Conservation (phyloP, 2,888 invertebrate species). For the Alitta virens region DNA sequence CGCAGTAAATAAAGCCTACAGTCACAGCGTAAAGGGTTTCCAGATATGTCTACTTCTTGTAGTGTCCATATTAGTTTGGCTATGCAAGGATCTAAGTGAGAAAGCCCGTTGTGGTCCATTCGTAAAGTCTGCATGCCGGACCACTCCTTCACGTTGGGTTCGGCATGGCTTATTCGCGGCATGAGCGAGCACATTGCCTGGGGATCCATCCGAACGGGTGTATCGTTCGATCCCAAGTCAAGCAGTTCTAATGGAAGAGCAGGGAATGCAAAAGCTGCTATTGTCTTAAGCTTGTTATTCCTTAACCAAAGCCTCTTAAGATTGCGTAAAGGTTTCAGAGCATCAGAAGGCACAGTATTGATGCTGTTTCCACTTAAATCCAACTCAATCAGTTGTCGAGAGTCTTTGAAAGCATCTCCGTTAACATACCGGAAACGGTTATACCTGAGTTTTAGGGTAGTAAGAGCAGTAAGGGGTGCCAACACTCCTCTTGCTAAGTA, state of each 20-base stretch:
- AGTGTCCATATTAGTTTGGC: conserved; percentile 23
- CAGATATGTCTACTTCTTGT: conserved; percentile 19
- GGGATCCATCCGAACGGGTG: conserved; percentile 17
- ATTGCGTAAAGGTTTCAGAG: conserved; percentile 12
- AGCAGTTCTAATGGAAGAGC: conserved; percentile 18
- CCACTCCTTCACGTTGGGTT: conserved; percentile 22
- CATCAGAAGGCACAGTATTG: conserved; percentile 15
- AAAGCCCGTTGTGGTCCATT: conserved; percentile 26
- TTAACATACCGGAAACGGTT: conserved; percentile 22
- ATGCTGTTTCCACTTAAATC: conserved; percentile 26
- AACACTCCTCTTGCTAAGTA: conserved; percentile 14
- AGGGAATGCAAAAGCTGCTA: conserved; percentile 19
- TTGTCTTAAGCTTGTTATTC: conserved; percentile 24
- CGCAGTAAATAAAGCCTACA: conserved; percentile 16
- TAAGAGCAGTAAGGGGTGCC: conserved; percentile 3
- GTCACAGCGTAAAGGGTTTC: conserved; percentile 17
- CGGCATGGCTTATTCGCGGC: conserved; percentile 12
- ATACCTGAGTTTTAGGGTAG: conserved; percentile 19
- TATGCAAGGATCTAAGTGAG: conserved; percentile 20
- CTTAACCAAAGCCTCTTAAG: conserved; percentile 19
- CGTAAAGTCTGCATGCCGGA: conserved; percentile 22
- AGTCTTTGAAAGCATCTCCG: conserved; percentile 11
- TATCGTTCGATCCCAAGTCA: conserved; percentile 24
- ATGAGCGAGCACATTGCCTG: conserved; percentile 25
- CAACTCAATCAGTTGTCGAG: conserved; percentile 12